A percentile compares a stretch with the other conserved stretches of the same genome.
Conservation (phyloP, 2,888 invertebrate genomes). For the Drosophila quinaria region DNA sequence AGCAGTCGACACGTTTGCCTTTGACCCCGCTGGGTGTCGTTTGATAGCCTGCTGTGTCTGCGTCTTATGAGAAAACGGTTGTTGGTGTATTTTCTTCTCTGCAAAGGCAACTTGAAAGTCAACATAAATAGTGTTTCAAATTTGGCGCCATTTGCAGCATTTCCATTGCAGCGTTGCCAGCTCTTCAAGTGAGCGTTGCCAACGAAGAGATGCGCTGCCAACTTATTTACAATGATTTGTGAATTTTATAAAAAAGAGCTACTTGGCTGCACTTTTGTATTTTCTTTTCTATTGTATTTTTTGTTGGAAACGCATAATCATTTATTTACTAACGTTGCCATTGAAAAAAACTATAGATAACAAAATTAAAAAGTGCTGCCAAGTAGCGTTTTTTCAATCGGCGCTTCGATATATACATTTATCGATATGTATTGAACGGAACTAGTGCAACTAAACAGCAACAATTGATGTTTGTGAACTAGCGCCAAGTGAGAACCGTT, state of each 20-base stretch:
- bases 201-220: neutral
- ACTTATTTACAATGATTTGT: neutral
- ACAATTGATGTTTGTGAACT: constrained; percentile 3
- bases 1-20: constrained; percentile 27
- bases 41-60: constrained; percentile 17
- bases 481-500: constrained; percentile 31
- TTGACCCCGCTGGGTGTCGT: constrained; percentile 30
- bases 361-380: too few relatives aligned
- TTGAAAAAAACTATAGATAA: too few relatives aligned
- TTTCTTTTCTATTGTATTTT: too few relatives aligned
- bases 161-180: neutral
- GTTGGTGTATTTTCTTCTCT: too few relatives aligned
- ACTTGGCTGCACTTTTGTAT: too few relatives aligned
- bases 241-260: too few relatives aligned
- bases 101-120: neutral
- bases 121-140: constrained; percentile 10
- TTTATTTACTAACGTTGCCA: neutral
- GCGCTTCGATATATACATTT: neutral
- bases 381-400: neutral
- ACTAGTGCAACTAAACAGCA: neutral
- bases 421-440: constrained; percentile 1
- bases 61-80: constrained; percentile 20
- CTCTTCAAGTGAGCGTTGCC: neutral
- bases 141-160: constrained; percentile 14
- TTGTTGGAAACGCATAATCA: too few relatives aligned